Evolutionary conservation across 2,113 vertebrate species (phyloP), one percentile per base, ranked within the genome.

Genomic region (Anas platyrhynchos): DNA sequence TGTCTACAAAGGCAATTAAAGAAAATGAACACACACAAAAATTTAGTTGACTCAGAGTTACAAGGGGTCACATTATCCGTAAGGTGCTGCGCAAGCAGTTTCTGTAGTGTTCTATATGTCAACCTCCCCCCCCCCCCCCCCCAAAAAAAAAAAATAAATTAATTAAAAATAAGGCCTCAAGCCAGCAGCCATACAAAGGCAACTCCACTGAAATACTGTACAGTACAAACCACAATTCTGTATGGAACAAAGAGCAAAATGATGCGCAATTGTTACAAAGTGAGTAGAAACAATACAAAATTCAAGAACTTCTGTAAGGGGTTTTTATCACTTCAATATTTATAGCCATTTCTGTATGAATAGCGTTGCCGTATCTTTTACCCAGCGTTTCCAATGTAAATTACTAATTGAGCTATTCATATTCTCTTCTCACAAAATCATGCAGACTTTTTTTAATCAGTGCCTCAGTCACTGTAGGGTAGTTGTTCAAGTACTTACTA

Each of bases 61-160:
- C 43, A 85, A 89, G 75, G 52, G 34, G n/a, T 79, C 67, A 79
- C 3, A 12, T 43, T 66, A 65, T 72, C 43, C 63, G 43, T 20
- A 83, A 87, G 91, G 58, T 85, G 81, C 84, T 83, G 78, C 92
- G 66, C 61, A 75, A 72, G 61, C 46, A 78, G 20, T 54, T 94
- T 74, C 82, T 84, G 29, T 48, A 48, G 44, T 65, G 52, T 16
- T 86, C 59, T 36, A 77, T 50, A 92, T 68, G 72, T 44, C 54
- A 79, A 74, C 7, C 9, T 11, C 38, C 38, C 38, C 38, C 41
- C 41, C 41, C 41, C 41, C 41, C n/a, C 5, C 38, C 38, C 13
- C 43, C 27, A 15, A 67, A 71, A 91, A 46, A 46, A 71, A 89
- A 46, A 41, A 44, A 16, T 6, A 13, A 44, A 6, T 8, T 18